Evolutionary conservation across 2,888 invertebrate genomes (phyloP), one percentile per base, ranked within the genome.

Genomic region (Dynastes maya): DNA sequence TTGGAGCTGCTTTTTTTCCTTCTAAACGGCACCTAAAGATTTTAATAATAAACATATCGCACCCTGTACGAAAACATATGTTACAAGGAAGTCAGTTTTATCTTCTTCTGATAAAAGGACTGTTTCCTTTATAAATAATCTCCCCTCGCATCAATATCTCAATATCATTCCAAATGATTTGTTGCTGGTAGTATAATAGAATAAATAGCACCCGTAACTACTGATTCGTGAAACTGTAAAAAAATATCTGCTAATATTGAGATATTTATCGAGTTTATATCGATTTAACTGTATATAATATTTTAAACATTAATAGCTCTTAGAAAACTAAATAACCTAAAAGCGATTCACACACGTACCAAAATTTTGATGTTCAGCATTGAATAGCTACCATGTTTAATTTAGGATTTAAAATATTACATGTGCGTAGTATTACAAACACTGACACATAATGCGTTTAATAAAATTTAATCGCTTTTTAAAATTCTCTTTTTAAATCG

Each of bases 131-230:
- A 55, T 55, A 55, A 55, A 55, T 55, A 55, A 22, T 55, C 55
- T 22, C 55, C 55, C 55, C 55, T 55, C 45, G n/a, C 13, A 55
- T 55, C 55, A 22, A 55, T 55, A 55, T 55, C 55, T 55, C 55
- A 22, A 55, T 55, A 55, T 55, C 55, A 55, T 55, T 55, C 55
- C 55, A 22, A 16, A n/a, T 55, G 55, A 55, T 55, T 55, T 55
- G 55, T 55, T 55, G n/a, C 55, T 55, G n/a, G 6, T 13, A 16
- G 22, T 22, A 55, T 55, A 55, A 55, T n/a, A n/a, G 16, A 55
- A 55, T 55, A 55, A 55, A 16, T 16, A 22, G n/a, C 13, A 2
- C 6, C 2, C n/a, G 6, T 22, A 55, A 55, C 55, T 55, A 55
- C 16, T 55, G 55, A 55, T 22, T n/a, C 55, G 55, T 55, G n/a